phyloP scores from a whole-genome alignment of 2,888 invertebrate genomes.

The Pasiphila rectangulata region DNA sequence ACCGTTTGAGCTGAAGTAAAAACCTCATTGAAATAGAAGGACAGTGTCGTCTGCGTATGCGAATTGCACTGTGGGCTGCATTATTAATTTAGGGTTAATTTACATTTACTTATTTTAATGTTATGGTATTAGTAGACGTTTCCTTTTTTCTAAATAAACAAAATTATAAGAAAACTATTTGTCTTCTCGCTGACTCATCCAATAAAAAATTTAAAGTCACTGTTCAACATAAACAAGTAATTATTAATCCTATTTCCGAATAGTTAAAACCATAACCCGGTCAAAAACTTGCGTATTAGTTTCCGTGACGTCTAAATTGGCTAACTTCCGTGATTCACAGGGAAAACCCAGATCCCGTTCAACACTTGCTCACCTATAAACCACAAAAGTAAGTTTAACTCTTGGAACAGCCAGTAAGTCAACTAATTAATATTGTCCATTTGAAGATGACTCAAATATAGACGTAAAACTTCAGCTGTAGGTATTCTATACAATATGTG shows the following conservation, averaged over 20 bases:
- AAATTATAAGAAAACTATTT: too few relatives aligned
- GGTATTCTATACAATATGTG: too few relatives aligned
- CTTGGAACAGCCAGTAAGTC: conserved; percentile 24
- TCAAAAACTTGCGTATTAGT: conserved; percentile 35
- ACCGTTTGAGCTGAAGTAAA: too few relatives aligned
- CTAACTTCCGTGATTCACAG: conserved; percentile 43
- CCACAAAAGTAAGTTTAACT: conserved; percentile 24
- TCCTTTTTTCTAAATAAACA: too few relatives aligned
- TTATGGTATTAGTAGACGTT: too few relatives aligned
- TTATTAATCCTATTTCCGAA: background rate
- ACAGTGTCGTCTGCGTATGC: too few relatives aligned
- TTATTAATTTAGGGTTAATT: too few relatives aligned
- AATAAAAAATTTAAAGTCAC: background rate
- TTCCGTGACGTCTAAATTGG: conserved; percentile 37
- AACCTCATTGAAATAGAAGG: too few relatives aligned
- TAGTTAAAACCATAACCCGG: conserved; percentile 10
- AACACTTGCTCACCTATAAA: conserved; percentile 30
- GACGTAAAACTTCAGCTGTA: background rate
- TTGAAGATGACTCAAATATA: conserved; percentile 12
- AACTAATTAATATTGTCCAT: conserved; percentile 9
- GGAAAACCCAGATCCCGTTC: conserved; percentile 37
- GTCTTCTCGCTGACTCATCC: too few relatives aligned
- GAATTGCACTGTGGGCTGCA: too few relatives aligned
- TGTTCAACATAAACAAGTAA: background rate
- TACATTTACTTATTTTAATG: too few relatives aligned